Base-by-base conservation (phyloP, 92 coral and sea anemone genomes). In the Zoanthus solanderi region DNA sequence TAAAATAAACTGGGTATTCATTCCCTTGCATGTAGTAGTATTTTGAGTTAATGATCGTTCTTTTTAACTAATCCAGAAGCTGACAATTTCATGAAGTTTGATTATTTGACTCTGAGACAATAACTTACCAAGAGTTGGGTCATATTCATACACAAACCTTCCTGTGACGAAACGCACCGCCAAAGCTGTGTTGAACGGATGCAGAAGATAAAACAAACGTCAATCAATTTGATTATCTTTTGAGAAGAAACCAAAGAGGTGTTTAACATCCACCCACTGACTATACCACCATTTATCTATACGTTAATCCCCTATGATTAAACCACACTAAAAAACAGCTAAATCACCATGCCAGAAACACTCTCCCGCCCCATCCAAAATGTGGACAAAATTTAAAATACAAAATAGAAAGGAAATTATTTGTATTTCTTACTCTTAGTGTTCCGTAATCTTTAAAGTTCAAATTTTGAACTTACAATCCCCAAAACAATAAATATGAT, bases 161-260 rank as follows among this genome's bases (percentile, higher is more conserved):
- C 99, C 99, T n/a, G 99, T 97, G 66, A 97, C 94, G 80, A 93
- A 95, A 45, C 99, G 96, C 31, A 97, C 99, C 67, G 95, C 95
- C 67, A 97, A 89, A 58, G 99, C 99, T 97, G 93, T 16, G 85
- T 87, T 15, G 72, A 28, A 44, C 9, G 53, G 71, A 56, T 56
- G 18, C 15, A 34, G 16, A 79, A 79, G n/a, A 79, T 17, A 79
- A 23, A 79, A 79, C 72, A 75, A 47, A 53, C 78, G 93, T 83
- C 97, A 90, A 88, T 94, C 95, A 88, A 5, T 63, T 63, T 87
- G 89, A 88, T n/a, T 84, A 58, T 79, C 73, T 78, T 16, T 16
- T 4, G 87, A 90, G 88, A 79, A 90, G 83, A 71, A 42, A 79
- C 84, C 71, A 79, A 58, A 29, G 18, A 60, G 84, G 84, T 79